A percentile compares a stretch with the other conserved stretches of the same genome.
Evolutionary conservation across 2,113 vertebrate species (phyloP).

Genomic region (Cyprinodon tularosa): DNA sequence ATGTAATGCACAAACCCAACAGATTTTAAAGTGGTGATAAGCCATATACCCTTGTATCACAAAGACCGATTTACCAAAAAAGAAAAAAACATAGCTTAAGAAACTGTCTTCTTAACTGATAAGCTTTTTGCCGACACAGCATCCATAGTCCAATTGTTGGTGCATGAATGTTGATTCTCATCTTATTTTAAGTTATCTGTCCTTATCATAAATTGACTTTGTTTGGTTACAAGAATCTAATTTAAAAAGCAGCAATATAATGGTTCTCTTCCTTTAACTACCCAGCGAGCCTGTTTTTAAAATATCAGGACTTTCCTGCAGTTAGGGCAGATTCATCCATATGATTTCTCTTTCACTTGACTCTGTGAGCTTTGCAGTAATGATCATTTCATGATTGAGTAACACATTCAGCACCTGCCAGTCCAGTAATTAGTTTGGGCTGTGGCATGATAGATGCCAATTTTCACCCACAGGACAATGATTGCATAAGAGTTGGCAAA

Average conservation of each 20-base stretch:
- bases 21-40: no score
- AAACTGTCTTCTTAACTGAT: not conserved
- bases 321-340: slow-evolving; percentile 44
- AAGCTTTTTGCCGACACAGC: not conserved
- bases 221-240: not conserved
- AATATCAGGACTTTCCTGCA: slow-evolving; percentile 45
- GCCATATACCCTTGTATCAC: no score
- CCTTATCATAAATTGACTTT: not conserved
- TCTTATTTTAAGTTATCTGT: not conserved
- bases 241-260: not conserved
- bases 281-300: slow-evolving; percentile 10
- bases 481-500: slow-evolving; percentile 62
- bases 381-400: slow-evolving; percentile 47
- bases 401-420: slow-evolving; percentile 61
- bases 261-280: slow-evolving; percentile 16
- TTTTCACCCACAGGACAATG: slow-evolving; percentile 71
- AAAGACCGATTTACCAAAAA: not conserved
- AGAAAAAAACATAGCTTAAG: not conserved
- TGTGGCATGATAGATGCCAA: slow-evolving; percentile 58
- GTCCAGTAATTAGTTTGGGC: slow-evolving; percentile 72
- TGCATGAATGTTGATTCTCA: not conserved
- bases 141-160: not conserved
- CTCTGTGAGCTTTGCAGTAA: slow-evolving; percentile 44
- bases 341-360: slow-evolving; percentile 58
- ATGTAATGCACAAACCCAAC: no score